phyloP scores from a whole-genome alignment of 2,113 vertebrate genomes.

The Baryphthengus martii region DNA sequence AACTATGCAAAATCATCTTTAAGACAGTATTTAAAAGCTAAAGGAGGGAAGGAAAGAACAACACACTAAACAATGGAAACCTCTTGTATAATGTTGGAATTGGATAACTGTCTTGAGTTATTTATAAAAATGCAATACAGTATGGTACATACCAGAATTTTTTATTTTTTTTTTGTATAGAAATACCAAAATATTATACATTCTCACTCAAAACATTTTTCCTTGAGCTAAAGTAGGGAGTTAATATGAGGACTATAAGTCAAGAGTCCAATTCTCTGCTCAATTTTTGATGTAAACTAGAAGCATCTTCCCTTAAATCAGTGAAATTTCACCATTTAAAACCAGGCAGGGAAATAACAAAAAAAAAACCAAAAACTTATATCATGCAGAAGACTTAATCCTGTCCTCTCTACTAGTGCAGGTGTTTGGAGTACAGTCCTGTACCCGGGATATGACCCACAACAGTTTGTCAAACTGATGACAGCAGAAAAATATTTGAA shows the following conservation, averaged over 20 bases:
- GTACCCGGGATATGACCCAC: neutral
- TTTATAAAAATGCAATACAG: neutral
- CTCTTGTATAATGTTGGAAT: neutral
- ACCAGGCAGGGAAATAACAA: neutral
- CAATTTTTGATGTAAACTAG: neutral
- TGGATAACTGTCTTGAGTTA: neutral
- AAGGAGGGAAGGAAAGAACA: neutral
- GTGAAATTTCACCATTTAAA: neutral
- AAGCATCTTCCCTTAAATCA: neutral
- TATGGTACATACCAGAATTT: neutral
- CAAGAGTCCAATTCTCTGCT: neutral
- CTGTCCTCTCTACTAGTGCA: neutral
- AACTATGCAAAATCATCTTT: neutral
- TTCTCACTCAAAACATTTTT: neutral
- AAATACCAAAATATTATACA: neutral
- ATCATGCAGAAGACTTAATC: neutral
- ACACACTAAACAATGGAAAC: neutral
- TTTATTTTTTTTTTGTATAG: neutral
- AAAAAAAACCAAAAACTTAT: neutral
- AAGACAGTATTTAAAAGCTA: neutral
- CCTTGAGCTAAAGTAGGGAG: neutral
- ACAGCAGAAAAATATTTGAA: neutral
- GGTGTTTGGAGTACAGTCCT: neutral
- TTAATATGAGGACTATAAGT: neutral
- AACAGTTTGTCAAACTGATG: neutral